A percentile compares a stretch with the other conserved stretches of the same genome.
Conservation (phyloP, 2,888 invertebrate species). For the Alentia gelatinosa region DNA sequence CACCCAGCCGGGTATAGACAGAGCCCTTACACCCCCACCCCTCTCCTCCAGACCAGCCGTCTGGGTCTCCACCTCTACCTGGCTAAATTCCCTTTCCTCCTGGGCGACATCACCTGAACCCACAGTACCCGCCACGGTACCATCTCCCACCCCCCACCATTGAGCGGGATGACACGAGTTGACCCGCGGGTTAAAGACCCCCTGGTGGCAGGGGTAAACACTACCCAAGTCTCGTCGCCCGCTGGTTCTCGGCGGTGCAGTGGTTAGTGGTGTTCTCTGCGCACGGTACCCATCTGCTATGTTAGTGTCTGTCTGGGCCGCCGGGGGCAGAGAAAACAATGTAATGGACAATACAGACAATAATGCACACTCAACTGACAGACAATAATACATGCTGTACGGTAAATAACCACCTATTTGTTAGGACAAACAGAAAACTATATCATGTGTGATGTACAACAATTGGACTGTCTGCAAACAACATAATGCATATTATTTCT, state of each 20-base stretch:
- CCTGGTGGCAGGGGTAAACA: neutral
- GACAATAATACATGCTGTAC: too few relatives aligned
- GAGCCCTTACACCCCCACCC: neutral
- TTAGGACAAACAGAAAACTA: neutral
- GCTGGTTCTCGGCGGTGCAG: neutral
- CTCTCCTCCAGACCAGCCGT: neutral
- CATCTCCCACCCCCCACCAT: neutral
- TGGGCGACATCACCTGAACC: neutral
- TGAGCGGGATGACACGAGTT: neutral
- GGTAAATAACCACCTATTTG: too few relatives aligned
- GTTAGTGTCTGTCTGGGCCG: neutral
- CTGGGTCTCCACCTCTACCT: neutral
- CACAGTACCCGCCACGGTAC: neutral
- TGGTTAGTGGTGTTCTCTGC: neutral
- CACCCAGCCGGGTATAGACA: neutral
- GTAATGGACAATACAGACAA: too few relatives aligned
- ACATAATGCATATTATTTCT: too few relatives aligned
- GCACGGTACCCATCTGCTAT: neutral
- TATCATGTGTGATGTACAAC: neutral
- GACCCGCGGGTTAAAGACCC: neutral
- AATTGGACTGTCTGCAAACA: too few relatives aligned
- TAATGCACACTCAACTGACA: too few relatives aligned
- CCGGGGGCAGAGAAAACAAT: too few relatives aligned
- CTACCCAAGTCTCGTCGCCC: neutral
- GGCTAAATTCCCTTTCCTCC: too few relatives aligned